Conservation (phyloP, 2,888 invertebrate genomes). For the Limenitis camilla region DNA sequence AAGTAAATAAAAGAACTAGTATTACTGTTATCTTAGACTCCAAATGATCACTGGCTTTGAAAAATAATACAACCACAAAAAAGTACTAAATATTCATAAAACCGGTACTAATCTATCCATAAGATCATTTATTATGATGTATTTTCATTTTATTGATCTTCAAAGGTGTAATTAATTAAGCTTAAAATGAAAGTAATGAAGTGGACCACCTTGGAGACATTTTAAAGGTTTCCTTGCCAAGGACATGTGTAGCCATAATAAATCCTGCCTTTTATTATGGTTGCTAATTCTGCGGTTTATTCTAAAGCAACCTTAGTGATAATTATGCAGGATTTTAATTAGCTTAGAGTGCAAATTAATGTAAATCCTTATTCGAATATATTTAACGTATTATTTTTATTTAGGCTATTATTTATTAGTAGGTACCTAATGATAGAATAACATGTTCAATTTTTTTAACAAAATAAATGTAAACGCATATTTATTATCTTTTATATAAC, state of each 20-base stretch:
- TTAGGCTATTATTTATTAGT: not conserved
- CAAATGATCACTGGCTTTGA: too few relatives aligned
- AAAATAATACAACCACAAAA: too few relatives aligned
- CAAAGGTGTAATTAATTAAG: not conserved
- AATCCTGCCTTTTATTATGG: constrained; percentile 15
- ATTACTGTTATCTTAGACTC: too few relatives aligned
- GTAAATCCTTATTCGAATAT: not conserved
- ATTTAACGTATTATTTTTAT: not conserved
- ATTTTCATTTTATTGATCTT: not conserved
- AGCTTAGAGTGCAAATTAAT: not conserved
- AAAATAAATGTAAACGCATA: too few relatives aligned
- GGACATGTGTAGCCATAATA: constrained; percentile 28
- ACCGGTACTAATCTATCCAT: too few relatives aligned
- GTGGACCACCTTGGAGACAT: constrained; percentile 50
- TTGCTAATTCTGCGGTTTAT: constrained; percentile 27
- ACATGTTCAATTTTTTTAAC: too few relatives aligned
- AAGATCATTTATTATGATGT: not conserved
- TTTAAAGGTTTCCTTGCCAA: constrained; percentile 51
- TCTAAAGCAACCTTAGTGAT: constrained; percentile 19
- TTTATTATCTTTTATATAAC: too few relatives aligned
- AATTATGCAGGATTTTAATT: constrained; percentile 5
- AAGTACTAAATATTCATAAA: too few relatives aligned
- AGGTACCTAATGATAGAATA: not conserved
- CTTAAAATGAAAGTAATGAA: constrained; percentile 42
- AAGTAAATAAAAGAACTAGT: too few relatives aligned